A percentile compares a stretch with the other conserved stretches of the same genome.
phyloP scores from a whole-genome alignment of 2,113 vertebrate species.

The Hippocampus barbouri region DNA sequence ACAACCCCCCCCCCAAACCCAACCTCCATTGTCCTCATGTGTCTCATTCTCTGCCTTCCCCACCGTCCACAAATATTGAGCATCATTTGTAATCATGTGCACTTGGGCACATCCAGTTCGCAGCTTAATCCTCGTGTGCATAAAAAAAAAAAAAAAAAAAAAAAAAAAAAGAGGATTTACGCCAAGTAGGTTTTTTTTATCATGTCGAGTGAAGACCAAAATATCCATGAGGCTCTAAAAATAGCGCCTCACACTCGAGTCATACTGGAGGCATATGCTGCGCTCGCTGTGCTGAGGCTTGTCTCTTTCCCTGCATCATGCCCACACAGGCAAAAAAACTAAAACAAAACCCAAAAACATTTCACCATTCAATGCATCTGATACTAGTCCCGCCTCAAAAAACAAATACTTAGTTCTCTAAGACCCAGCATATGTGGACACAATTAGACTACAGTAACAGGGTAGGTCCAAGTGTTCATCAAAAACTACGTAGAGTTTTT shows the following conservation, averaged over 20 bases:
- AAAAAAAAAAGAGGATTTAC: conserved; percentile 36
- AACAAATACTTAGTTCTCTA: background rate
- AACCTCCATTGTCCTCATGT: background rate
- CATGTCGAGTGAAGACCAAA: conserved; percentile 45
- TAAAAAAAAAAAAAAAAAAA: conserved; percentile 21
- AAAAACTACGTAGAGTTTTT: too few relatives aligned
- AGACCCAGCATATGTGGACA: background rate
- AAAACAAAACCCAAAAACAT: background rate
- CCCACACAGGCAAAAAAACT: background rate
- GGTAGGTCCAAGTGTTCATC: too few relatives aligned
- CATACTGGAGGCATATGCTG: conserved; percentile 40
- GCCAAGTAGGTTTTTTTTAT: conserved; percentile 42
- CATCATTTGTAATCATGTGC: conserved; percentile 19
- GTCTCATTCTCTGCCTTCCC: background rate
- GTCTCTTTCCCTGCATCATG: conserved; percentile 9
- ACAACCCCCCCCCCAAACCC: background rate
- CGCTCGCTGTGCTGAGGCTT: conserved; percentile 20
- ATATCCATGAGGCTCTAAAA: conserved; percentile 59
- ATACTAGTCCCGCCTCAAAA: background rate
- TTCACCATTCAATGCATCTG: background rate
- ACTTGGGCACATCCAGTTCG: conserved; percentile 24
- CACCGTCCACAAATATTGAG: conserved; percentile 40
- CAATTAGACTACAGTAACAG: background rate
- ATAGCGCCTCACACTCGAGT: conserved; percentile 47
- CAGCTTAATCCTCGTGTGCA: conserved; percentile 52